phyloP scores from a whole-genome alignment of 2,888 invertebrate species.

The Torymus texanus region DNA sequence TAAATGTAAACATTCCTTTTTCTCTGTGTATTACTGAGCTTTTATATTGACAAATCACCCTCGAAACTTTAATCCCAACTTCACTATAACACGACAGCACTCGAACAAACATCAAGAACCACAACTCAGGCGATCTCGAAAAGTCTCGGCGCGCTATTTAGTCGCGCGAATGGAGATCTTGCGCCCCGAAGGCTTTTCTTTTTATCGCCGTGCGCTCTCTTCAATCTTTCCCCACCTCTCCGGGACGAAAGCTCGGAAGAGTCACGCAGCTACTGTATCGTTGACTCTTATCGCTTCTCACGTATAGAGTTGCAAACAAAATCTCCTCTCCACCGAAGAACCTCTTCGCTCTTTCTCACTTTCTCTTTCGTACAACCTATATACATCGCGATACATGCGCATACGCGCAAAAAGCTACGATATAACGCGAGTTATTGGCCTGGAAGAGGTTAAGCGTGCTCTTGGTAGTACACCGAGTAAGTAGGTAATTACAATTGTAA shows the following conservation, averaged over 20 bases:
- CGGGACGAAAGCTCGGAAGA: not conserved
- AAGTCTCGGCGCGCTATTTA: constrained; percentile 19
- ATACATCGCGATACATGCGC: constrained; percentile 1
- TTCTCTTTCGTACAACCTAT: too few relatives aligned
- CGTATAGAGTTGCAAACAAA: constrained; percentile 53
- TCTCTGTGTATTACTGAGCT: too few relatives aligned
- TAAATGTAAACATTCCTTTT: too few relatives aligned
- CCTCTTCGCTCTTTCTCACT: too few relatives aligned
- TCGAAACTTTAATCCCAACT: too few relatives aligned
- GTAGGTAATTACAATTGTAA: constrained; percentile 44
- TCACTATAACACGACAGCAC: too few relatives aligned
- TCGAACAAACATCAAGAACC: constrained; percentile 16
- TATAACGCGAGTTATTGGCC: constrained; percentile 37
- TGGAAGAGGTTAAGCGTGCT: constrained; percentile 42
- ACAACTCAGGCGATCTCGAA: not conserved
- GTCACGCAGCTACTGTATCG: not conserved
- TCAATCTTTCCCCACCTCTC: constrained; percentile 18
- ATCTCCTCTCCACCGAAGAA: constrained; percentile 5
- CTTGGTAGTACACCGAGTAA: not conserved
- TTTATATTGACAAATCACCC: too few relatives aligned
- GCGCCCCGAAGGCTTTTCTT: not conserved
- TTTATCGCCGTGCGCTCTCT: constrained; percentile 9
- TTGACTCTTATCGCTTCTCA: constrained; percentile 47
- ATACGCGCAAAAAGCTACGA: constrained; percentile 30
- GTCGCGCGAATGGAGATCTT: constrained; percentile 20